These are phyloP conservation scores for Antigone vipio DNA, from an alignment of 2,113 vertebrate species.

Conservation along the genomic window DNA sequence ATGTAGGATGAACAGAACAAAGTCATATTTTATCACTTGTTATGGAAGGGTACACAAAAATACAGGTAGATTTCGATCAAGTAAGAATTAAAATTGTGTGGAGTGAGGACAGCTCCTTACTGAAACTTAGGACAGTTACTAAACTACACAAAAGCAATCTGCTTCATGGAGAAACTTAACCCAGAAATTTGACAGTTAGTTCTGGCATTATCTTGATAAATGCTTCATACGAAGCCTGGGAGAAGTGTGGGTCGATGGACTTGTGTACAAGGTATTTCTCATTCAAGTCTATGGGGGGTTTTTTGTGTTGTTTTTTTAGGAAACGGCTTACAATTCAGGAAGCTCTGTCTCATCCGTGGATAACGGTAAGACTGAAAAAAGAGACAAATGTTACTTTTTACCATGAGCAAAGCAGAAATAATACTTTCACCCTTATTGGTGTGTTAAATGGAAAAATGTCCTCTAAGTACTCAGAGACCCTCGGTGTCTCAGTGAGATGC, in stretches of 20 bases:
- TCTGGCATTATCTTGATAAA: neutral
- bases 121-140: neutral
- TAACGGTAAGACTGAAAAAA: conserved; percentile 81
- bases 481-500: neutral
- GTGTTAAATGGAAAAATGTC: neutral
- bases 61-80: neutral
- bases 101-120: neutral
- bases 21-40: neutral
- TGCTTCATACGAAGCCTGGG: neutral
- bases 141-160: neutral
- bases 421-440: neutral
- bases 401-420: neutral
- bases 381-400: neutral
- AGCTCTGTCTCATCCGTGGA: conserved; percentile 92
- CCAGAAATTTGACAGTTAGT: neutral
- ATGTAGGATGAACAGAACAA: neutral
- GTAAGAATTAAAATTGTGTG: neutral
- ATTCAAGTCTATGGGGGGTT: neutral
- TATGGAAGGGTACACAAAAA: neutral
- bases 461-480: neutral
- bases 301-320: conserved; percentile 69
- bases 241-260: neutral
- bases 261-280: neutral
- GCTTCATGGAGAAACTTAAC: neutral
- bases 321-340: conserved; percentile 91